Percentiles rank a stretch among this genome's conserved stretches.
Conservation (phyloP, 2,888 invertebrate species). For the Steinernema hermaphroditum region DNA sequence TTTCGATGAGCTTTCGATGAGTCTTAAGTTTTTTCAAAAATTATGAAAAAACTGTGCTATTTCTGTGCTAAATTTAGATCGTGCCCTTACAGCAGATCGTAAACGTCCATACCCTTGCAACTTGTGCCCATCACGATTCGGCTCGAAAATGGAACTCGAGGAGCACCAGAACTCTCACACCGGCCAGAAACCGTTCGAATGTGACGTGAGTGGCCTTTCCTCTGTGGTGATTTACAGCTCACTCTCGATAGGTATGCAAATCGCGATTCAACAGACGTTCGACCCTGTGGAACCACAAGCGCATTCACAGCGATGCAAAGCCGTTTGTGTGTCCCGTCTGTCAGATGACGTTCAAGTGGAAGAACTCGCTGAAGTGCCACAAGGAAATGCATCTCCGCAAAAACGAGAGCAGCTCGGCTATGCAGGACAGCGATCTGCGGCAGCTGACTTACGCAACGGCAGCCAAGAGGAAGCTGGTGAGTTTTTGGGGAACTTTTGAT, state of each 20-base stretch:
- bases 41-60: too few relatives aligned
- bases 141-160: constrained; percentile 66
- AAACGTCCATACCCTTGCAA: constrained; percentile 66
- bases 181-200: constrained; percentile 64
- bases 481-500: background rate
- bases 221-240: background rate
- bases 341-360: constrained; percentile 67
- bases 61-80: too few relatives aligned
- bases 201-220: constrained; percentile 53
- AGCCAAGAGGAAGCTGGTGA: constrained; percentile 59
- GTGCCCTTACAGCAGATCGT: constrained; percentile 53
- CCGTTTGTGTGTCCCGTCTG: constrained; percentile 66
- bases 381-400: constrained; percentile 66
- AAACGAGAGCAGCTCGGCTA: constrained; percentile 57
- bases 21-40: too few relatives aligned
- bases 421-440: constrained; percentile 56
- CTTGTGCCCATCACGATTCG: constrained; percentile 58
- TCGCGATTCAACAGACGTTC: constrained; percentile 66
- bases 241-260: constrained; percentile 53
- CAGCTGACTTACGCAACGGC: constrained; percentile 65
- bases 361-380: constrained; percentile 63
- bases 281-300: constrained; percentile 66
- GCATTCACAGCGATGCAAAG: constrained; percentile 65
- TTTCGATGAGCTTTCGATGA: too few relatives aligned
- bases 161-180: constrained; percentile 67